Percentiles rank a stretch among this genome's conserved stretches.
These are phyloP conservation scores for Condylura cristata DNA, from an alignment of 2,113 vertebrate species.

Conservation along the genomic window DNA sequence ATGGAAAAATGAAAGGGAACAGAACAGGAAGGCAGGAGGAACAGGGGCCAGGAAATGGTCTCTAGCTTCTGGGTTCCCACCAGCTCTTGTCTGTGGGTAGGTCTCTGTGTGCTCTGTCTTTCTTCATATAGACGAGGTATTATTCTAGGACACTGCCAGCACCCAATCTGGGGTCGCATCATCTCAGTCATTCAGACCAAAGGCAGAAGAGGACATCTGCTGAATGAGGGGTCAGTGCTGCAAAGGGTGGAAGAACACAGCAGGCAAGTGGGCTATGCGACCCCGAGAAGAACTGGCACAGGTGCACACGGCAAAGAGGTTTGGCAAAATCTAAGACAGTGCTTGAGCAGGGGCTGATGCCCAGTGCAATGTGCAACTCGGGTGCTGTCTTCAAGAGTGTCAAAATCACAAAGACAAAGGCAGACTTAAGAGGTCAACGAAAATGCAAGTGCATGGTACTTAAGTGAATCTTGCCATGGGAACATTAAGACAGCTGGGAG, in stretches of 20 bases:
- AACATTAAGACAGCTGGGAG: neutral
- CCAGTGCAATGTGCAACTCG: constrained; percentile 80
- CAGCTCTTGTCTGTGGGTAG: constrained; percentile 88
- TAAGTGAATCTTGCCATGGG: neutral
- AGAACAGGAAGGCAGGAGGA: neutral
- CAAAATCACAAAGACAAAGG: neutral
- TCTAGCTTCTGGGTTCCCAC: constrained; percentile 71
- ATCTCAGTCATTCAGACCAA: constrained; percentile 88
- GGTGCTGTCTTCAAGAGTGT: constrained; percentile 68
- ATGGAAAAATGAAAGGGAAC: neutral
- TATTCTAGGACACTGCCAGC: constrained; percentile 90
- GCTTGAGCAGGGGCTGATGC: constrained; percentile 84
- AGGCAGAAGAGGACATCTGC: constrained; percentile 82
- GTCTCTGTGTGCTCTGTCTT: constrained; percentile 85
- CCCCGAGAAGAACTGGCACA: constrained; percentile 83
- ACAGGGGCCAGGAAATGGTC: constrained; percentile 33
- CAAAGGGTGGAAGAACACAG: constrained; percentile 83
- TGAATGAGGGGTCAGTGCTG: constrained; percentile 91
- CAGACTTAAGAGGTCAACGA: neutral
- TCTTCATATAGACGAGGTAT: constrained; percentile 90
- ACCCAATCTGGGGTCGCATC: constrained; percentile 88
- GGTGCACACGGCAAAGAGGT: constrained; percentile 88
- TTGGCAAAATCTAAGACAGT: constrained; percentile 84
- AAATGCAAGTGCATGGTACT: neutral
- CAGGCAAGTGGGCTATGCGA: constrained; percentile 78